These are phyloP conservation scores for Psophia crepitans DNA, from an alignment of 2,113 vertebrate genomes.

Conservation along the genomic window DNA sequence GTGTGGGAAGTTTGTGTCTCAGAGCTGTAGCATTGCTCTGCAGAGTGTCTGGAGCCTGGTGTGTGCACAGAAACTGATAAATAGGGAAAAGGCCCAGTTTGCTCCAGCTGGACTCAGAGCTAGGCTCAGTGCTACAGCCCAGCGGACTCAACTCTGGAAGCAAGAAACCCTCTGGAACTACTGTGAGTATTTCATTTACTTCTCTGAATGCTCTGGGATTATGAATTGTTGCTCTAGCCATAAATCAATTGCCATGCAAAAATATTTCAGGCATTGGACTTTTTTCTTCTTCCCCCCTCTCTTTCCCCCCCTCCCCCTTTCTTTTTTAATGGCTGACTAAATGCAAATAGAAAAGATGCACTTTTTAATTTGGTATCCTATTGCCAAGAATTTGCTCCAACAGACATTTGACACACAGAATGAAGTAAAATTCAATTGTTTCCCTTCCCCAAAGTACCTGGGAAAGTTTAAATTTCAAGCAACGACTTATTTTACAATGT, in stretches of 20 bases:
- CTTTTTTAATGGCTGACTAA: background rate
- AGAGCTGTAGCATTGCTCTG: constrained; percentile 66
- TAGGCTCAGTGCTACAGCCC: background rate
- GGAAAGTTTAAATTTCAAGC: background rate
- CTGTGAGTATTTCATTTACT: constrained; percentile 50
- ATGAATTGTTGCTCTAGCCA: background rate
- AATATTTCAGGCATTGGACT: background rate
- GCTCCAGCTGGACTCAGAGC: constrained; percentile 48
- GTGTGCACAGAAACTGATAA: constrained; percentile 70
- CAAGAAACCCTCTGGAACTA: background rate
- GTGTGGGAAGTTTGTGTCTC: constrained; percentile 78
- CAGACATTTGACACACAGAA: background rate
- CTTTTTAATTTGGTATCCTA: background rate
- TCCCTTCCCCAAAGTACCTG: background rate
- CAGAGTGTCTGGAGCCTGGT: constrained; percentile 71
- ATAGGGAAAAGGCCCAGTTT: constrained; percentile 47
- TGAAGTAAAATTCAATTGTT: background rate
- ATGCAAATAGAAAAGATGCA: background rate
- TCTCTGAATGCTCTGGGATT: background rate
- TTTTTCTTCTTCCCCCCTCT: background rate
- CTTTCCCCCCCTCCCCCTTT: background rate
- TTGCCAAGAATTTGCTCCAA: background rate
- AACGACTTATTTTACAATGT: background rate
- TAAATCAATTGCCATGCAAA: background rate
- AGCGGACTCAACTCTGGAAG: background rate